A percentile compares a stretch with the other conserved stretches of the same genome.
Conservation (phyloP, 1,140 invertebrate genomes). For the Drosophila orosa region DNA sequence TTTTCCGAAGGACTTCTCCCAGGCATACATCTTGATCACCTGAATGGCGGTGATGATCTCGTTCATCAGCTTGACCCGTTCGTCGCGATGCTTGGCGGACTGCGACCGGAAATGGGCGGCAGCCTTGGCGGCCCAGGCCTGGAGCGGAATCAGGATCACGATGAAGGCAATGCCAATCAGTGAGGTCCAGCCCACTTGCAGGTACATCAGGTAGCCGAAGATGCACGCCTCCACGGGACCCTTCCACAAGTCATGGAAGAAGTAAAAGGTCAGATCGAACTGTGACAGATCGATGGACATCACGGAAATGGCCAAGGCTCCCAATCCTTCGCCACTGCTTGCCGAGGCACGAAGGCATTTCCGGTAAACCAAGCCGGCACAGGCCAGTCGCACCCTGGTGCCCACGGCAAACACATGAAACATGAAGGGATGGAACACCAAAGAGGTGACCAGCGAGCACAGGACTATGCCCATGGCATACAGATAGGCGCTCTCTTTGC, state of each 20-base stretch:
- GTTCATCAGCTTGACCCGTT: slow-evolving; percentile 92
- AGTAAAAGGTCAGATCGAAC: slow-evolving; percentile 70
- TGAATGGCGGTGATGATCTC: slow-evolving; percentile 90
- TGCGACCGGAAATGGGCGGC: slow-evolving; percentile 86
- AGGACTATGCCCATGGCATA: slow-evolving; percentile 86
- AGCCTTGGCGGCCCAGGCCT: slow-evolving; percentile 88
- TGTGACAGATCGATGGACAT: slow-evolving; percentile 87
- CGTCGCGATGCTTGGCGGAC: slow-evolving; percentile 90
- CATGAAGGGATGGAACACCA: slow-evolving; percentile 89
- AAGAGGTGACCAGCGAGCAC: slow-evolving; percentile 85
- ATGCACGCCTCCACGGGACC: slow-evolving; percentile 82
- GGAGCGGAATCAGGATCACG: slow-evolving; percentile 92
- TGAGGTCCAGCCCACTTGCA: slow-evolving; percentile 86
- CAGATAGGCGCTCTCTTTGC: slow-evolving; percentile 85
- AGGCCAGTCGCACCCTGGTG: slow-evolving; percentile 87
- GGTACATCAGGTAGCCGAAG: slow-evolving; percentile 85
- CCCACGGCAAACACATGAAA: slow-evolving; percentile 87
- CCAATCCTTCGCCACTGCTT: slow-evolving; percentile 88
- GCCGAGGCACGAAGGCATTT: slow-evolving; percentile 88
- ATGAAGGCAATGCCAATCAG: slow-evolving; percentile 91
- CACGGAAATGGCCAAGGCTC: slow-evolving; percentile 92
- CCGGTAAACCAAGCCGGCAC: slow-evolving; percentile 75
- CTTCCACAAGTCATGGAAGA: slow-evolving; percentile 77
- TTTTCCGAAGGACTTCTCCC: slow-evolving; percentile 89
- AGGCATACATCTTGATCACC: slow-evolving; percentile 93